Percentiles rank a stretch among this genome's conserved stretches.
phyloP scores from a whole-genome alignment of 2,113 vertebrate genomes.

The Mus spicilegus region DNA sequence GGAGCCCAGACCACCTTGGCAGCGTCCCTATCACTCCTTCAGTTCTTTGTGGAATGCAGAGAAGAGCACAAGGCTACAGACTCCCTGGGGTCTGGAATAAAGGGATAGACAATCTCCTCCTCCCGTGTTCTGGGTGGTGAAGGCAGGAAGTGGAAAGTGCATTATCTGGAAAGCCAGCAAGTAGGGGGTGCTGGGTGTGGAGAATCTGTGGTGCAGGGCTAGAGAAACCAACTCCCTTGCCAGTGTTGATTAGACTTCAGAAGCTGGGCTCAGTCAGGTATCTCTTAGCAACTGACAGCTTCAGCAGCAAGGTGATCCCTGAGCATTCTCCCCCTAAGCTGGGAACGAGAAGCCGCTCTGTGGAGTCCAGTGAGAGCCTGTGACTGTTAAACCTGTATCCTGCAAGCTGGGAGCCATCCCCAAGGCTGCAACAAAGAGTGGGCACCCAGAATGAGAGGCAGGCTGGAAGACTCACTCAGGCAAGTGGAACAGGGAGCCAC shows the following conservation, averaged over 20 bases:
- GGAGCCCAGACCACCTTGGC: constrained; percentile 64
- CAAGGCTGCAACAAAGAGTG: neutral
- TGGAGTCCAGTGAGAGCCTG: neutral
- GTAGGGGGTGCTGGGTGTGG: neutral
- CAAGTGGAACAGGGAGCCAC: neutral
- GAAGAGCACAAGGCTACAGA: constrained; percentile 57
- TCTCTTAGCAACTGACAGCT: too few relatives aligned
- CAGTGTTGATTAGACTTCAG: neutral
- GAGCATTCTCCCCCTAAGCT: neutral
- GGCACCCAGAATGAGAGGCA: neutral
- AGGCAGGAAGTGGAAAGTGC: neutral
- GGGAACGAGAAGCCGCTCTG: neutral
- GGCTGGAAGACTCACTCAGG: neutral
- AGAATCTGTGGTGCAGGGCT: neutral
- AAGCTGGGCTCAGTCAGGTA: neutral
- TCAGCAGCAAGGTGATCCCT: neutral
- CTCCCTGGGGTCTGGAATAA: constrained; percentile 12
- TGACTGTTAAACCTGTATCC: neutral
- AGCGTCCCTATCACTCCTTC: constrained; percentile 6
- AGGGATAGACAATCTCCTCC: neutral
- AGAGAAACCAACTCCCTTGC: neutral
- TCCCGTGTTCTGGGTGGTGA: constrained; percentile 16
- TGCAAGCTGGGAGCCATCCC: neutral
- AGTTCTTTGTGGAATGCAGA: constrained; percentile 48
- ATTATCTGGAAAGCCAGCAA: constrained; percentile 3